Base-by-base conservation (phyloP, 1,140 invertebrate genomes). In the Pygmarrhopalites habei region DNA sequence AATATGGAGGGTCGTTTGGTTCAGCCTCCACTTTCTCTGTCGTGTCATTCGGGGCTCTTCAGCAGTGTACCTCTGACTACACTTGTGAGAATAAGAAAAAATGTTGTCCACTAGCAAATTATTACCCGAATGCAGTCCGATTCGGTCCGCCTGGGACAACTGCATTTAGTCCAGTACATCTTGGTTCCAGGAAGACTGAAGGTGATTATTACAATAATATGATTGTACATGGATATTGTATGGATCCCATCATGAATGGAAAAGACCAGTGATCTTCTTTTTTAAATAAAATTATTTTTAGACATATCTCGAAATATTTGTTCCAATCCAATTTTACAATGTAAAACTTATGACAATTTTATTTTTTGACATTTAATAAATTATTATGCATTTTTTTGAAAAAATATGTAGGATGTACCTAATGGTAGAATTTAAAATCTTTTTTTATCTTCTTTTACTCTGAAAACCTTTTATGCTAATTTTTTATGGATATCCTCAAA, bases 41-140 rank as follows among this genome's bases (percentile, higher is more conserved):
- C 21, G 43, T 28, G 26, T 44, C 57, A 41, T 41, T 23, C 30
- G 47, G 25, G 5, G 19, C 21, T 5, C 10, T 52, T 2, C 25
- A 47, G 47, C 47, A 39, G 2, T 69, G 68, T 49, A 26, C 66
- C 17, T 55, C 58, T 2, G 68, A 69, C 44, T 62, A 26, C 28
- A 69, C 65, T 47, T 69, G 68, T 25, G 57, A 51, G 21, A 47
- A 49, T 25, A 35, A 32, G 14, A 55, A 63, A 26, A 69, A 69
- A 51, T 69, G 68, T 28, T 69, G 68, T 35, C 44, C 64, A 19
- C 3, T 17, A 23, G 46, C 39, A 23, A 49, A 49, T 39, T 39
- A 12, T 49, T 49, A n/a, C n/a, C n/a, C n/a, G n/a, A n/a, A n/a
- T n/a, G n/a, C n/a, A n/a, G n/a, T n/a, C n/a, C n/a, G n/a, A n/a